Evolutionary conservation across 2,888 invertebrate genomes (phyloP).

Genomic region (Reticulitermes lucifugus): DNA sequence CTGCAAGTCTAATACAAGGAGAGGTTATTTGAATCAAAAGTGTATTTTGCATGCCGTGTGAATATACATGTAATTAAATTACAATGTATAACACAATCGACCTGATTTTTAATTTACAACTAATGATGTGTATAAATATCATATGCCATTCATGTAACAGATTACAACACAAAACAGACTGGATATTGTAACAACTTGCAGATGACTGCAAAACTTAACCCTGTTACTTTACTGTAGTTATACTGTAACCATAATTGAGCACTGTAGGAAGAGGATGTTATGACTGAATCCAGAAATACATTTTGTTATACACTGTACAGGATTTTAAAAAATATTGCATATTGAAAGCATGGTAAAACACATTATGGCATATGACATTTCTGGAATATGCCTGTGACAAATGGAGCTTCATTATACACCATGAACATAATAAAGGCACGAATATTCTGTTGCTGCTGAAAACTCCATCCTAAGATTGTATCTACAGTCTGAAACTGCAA

Average conservation of each 20-base stretch:
- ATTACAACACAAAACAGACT: slow-evolving; percentile 15
- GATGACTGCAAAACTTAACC: slow-evolving; percentile 33
- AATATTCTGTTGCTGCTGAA: slow-evolving; percentile 47
- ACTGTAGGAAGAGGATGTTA: slow-evolving; percentile 25
- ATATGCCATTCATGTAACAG: slow-evolving; percentile 43
- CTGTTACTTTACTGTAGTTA: slow-evolving; percentile 6
- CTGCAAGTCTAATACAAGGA: neutral
- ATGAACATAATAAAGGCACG: slow-evolving; percentile 52
- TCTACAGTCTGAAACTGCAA: slow-evolving; percentile 14
- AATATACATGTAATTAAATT: slow-evolving; percentile 41
- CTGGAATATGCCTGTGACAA: slow-evolving; percentile 41
- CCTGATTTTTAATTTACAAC: slow-evolving; percentile 41
- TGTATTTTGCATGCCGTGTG: slow-evolving; percentile 42
- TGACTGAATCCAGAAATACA: slow-evolving; percentile 15
- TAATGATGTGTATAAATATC: slow-evolving; percentile 43
- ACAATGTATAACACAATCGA: slow-evolving; percentile 44
- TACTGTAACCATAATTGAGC: slow-evolving; percentile 36
- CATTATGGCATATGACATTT: slow-evolving; percentile 49
- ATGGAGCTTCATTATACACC: slow-evolving; percentile 44
- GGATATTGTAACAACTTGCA: slow-evolving; percentile 9
- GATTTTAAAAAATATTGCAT: neutral
- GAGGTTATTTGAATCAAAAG: slow-evolving; percentile 38
- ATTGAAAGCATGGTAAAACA: slow-evolving; percentile 31
- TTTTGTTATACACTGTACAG: slow-evolving; percentile 14
- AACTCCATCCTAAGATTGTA: slow-evolving; percentile 44